Base-by-base conservation (phyloP, 2,888 invertebrate genomes). In the Autographa pulchrina region DNA sequence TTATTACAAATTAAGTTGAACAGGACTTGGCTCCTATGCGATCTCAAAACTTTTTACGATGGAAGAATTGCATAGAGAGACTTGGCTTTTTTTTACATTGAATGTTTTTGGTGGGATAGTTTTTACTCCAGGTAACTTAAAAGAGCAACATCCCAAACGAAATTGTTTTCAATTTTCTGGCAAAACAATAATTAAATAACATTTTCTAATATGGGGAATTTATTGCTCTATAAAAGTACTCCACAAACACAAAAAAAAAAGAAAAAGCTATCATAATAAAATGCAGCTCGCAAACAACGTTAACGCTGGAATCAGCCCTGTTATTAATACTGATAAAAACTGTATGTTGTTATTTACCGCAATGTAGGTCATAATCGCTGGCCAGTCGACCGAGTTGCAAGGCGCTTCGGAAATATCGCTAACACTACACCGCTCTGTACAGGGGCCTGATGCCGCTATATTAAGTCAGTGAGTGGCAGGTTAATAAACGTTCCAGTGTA, bases 351-450 rank as follows among this genome's bases (percentile, higher is more conserved):
- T 86, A 88, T 88, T 89, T 87, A 80, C 77, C 71, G 56, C 74
- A 69, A 88, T 87, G 80, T 87, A 86, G 90, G 88, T 88, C 86
- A 86, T 83, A 80, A 65, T 64, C 18, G 59, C 14, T 18, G 35
- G 76, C 65, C 31, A 70, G 67, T 59, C 74, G 75, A 66, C 63
- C 59, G 31, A 35, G 68, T 20, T 64, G 62, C 56, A 70, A 43
- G 54, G 64, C 54, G 80, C 85, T 86, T 86, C 84, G 86, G 86
- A 88, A 89, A 89, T 89, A 90, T 90, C 87, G 84, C 86, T 87
- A 83, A 84, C 86, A 84, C 48, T 85, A 82, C 86, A 84, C 81
- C 70, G 76, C 38, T n/a, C n/a, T n/a, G n/a, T n/a, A n/a, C n/a
- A n/a, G n/a, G n/a, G n/a, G n/a, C n/a, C n/a, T n/a, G n/a, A n/a